Conservation (phyloP, 2,113 vertebrate genomes). For the Balaeniceps rex region DNA sequence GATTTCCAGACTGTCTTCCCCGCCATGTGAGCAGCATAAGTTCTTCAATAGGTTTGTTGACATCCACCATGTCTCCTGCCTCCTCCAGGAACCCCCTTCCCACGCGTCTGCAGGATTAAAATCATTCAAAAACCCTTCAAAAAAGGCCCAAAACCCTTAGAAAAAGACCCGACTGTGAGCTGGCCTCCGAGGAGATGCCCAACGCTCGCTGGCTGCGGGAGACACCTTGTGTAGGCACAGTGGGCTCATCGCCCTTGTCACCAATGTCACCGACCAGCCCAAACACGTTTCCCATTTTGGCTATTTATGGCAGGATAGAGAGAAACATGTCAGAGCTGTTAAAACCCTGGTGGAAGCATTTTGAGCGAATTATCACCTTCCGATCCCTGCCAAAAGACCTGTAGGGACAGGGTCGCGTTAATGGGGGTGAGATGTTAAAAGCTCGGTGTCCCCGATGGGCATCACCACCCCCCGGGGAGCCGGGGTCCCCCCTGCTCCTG, state of each 20-base stretch:
- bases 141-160: background rate
- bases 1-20: background rate
- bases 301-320: background rate
- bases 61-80: background rate
- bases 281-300: background rate
- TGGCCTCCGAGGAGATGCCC: background rate
- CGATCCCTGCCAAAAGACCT: background rate
- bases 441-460: background rate
- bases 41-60: background rate
- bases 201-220: background rate
- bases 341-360: background rate
- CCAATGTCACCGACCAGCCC: background rate
- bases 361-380: background rate
- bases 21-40: background rate
- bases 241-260: background rate
- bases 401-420: background rate
- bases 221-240: background rate
- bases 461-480: rapidly evolving
- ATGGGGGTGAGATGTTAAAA: background rate
- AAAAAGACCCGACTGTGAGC: background rate
- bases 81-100: background rate
- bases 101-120: rapidly evolving
- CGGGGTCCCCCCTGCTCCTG: no score
- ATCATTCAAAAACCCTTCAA: background rate
- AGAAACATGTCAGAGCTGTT: background rate